Base-by-base conservation (phyloP, 1,140 invertebrate species). In the Propsilocerus akamusi region DNA sequence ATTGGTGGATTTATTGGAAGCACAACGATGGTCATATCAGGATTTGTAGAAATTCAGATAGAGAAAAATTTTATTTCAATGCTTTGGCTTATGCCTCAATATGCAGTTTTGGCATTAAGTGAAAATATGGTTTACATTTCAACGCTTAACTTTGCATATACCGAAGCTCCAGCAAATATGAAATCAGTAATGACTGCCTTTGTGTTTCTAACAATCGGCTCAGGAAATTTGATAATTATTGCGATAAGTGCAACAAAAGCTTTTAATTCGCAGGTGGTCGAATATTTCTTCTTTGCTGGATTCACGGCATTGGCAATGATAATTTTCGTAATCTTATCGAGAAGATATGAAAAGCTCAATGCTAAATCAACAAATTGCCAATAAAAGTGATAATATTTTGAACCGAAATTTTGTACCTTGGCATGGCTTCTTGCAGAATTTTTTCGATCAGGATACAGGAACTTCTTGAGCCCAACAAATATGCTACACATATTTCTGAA, bases 61-160 rank as follows among this genome's bases (percentile, higher is more conserved):
- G 23, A 50, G 28, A 14, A 37, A 24, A 34, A 49, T 24, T 77
- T 66, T 2, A 59, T 91, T 5, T 78, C 80, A 55, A 86, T 91
- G 56, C 59, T 86, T 0, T 85, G 77, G 77, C 70, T 89, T 57
- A 56, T 91, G 5, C 86, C 87, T 0, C 87, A 91, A 59, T 88
- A 88, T 59, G 59, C 88, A 20, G 62, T 90, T 2, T 79, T 92
- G 37, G 89, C 87, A 0, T 72, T 79, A 54, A 86, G 74, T 0
- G 71, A 76, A 66, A 83, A 93, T 14, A 75, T 94, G 66, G 91
- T 91, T 59, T 86, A 81, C 0, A 74, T 93, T 23, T 91, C 86
- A 1, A 89, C 87, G n/a, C 70, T 91, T 5, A 81, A 89, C 55
- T 93, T 93, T 65, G 83, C 85, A 0, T 94, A 92, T 64, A 78